Base-by-base conservation (phyloP, 2,113 vertebrate genomes). In the Toxotes chatareus region DNA sequence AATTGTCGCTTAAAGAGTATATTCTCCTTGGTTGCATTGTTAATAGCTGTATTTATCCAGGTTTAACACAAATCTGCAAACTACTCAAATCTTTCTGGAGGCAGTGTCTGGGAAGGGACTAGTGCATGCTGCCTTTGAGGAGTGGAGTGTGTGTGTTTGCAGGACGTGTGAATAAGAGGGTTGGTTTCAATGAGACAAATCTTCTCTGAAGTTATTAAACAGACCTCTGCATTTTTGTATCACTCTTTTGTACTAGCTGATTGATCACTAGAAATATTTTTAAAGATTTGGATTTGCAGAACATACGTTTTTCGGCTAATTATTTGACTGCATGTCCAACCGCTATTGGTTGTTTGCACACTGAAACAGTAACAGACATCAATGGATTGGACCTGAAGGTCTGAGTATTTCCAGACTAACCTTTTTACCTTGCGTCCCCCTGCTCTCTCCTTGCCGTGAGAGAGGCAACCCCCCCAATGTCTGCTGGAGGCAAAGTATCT, bases 401-500 rank as follows among this genome's bases (percentile, higher is more conserved):
- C 47, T 82, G 1, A 47, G 57, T 85, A 60, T 84, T 73, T 85
- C 27, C 40, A 38, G 36, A 55, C 46, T 53, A 79, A 85, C 62
- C 84, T 65, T 73, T 47, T 75, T 17, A 27, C 62, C 38, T 81
- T 38, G 34, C n/a, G 0, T 67, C 60, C 72, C 11, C n/a, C 27
- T 74, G 46, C 76, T 66, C 27, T 34, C 62, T 73, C 21, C 23
- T 16, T 1, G 14, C 66, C 57, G 10, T 10, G 63, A 76, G 46
- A 68, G 57, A 66, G 51, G 76, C 44, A 63, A 17, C 4, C 61
- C 71, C 71, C 65, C 19, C 49, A 46, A 21, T 68, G 44, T 74
- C 76, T 67, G 72, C 46, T 73, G 56, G 44, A 67, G 31, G 31
- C 59, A 65, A 57, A 79, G 83, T 87, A 85, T 94, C 84, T 69